Percentiles rank a stretch among this genome's conserved stretches.
phyloP scores from a whole-genome alignment of 2,113 vertebrate species.

The Monarcha castaneiventris region DNA sequence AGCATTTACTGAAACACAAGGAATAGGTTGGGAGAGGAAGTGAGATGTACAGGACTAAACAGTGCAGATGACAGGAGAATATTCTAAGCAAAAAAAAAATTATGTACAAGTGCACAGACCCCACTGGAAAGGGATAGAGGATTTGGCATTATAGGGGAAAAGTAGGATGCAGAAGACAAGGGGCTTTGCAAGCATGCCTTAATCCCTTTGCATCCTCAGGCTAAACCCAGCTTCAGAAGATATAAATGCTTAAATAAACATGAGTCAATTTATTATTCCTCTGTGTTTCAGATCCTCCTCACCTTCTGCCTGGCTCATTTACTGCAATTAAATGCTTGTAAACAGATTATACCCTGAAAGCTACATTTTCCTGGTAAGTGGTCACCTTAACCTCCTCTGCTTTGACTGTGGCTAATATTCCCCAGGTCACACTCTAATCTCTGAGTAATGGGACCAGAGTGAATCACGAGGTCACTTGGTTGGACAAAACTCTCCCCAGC shows the following conservation, averaged over 20 bases:
- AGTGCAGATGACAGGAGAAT: background rate
- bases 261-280: conserved; percentile 55
- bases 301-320: conserved; percentile 61
- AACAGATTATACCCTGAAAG: conserved; percentile 55
- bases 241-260: conserved; percentile 52
- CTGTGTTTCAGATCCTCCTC: conserved; percentile 54
- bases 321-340: conserved; percentile 59
- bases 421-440: background rate
- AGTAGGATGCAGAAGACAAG: background rate
- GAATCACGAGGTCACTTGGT: background rate
- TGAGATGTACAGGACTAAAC: background rate
- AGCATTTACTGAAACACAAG: background rate
- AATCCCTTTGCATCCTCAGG: background rate
- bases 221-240: conserved; percentile 30
- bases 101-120: background rate
- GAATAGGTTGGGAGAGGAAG: background rate
- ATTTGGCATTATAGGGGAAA: background rate
- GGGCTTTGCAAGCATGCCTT: background rate
- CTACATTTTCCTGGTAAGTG: conserved; percentile 27
- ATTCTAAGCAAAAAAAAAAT: background rate
- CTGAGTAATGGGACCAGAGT: background rate
- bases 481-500: background rate
- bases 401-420: background rate
- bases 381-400: conserved; percentile 29
- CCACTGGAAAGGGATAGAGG: background rate